Conservation (phyloP, 2,797 vertebrate species). For the Valencia hispanica region DNA sequence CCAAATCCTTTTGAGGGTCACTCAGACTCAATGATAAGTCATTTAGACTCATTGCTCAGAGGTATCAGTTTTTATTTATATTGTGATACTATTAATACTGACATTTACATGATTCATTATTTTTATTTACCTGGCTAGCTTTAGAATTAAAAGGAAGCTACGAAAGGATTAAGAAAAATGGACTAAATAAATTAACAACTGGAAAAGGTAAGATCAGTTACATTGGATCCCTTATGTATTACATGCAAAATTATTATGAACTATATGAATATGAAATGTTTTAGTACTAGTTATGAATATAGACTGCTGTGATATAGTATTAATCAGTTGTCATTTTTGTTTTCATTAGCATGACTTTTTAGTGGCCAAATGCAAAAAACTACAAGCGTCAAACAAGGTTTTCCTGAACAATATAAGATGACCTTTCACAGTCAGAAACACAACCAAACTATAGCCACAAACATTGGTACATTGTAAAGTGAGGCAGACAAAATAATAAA, state of each 20-base stretch:
- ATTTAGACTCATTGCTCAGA: slow-evolving; percentile 32
- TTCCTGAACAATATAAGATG: not conserved
- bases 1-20: slow-evolving; percentile 86
- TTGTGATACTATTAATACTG: slow-evolving; percentile 31
- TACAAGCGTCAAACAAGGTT: not conserved
- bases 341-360: not conserved
- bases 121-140: slow-evolving; percentile 2
- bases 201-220: slow-evolving; percentile 54
- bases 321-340: not conserved
- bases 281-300: not conserved
- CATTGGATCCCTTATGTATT: not conserved
- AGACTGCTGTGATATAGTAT: not conserved
- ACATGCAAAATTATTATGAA: not conserved
- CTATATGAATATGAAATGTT: not conserved
- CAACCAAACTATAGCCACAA: not conserved
- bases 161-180: slow-evolving; percentile 39
- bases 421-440: not conserved
- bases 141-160: not conserved
- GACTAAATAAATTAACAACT: slow-evolving; percentile 43
- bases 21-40: slow-evolving; percentile 72
- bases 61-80: slow-evolving; percentile 20
- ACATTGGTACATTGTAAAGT: not conserved
- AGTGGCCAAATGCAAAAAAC: not conserved
- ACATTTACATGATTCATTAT: not conserved
- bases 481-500: not conserved